A percentile compares a stretch with the other conserved stretches of the same genome.
phyloP scores from a whole-genome alignment of 2,888 invertebrate genomes.

The Osmoderma eremita region DNA sequence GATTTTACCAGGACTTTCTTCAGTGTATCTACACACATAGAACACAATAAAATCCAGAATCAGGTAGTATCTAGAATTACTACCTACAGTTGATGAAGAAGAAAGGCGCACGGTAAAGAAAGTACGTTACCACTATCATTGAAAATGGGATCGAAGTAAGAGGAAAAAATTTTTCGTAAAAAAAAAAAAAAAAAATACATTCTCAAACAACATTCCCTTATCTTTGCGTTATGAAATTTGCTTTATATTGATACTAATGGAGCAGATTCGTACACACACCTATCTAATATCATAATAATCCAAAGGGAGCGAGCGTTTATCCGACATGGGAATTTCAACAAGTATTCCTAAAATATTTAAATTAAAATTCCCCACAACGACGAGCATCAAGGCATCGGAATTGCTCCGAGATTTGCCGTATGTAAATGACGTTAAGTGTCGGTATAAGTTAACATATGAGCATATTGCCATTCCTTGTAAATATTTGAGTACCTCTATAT shows the following conservation, averaged over 20 bases:
- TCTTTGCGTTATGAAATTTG: neutral
- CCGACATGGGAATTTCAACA: slow-evolving; percentile 23
- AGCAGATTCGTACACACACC: neutral
- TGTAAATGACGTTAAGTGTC: slow-evolving; percentile 39
- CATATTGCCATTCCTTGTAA: slow-evolving; percentile 36
- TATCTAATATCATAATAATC: slow-evolving; percentile 21
- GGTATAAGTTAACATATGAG: slow-evolving; percentile 30
- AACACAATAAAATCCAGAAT: no score
- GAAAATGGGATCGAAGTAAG: no score
- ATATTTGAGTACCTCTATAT: slow-evolving; percentile 21
- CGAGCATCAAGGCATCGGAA: slow-evolving; percentile 28
- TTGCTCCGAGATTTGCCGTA: slow-evolving; percentile 30
- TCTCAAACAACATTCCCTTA: no score
- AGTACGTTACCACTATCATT: no score
- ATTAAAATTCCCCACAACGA: slow-evolving; percentile 32
- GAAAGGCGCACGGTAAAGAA: no score
- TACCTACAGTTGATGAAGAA: no score
- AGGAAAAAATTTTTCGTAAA: no score
- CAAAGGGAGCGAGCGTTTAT: slow-evolving; percentile 2
- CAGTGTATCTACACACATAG: no score
- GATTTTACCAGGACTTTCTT: no score
- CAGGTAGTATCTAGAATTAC: no score
- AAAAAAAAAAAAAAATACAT: no score
- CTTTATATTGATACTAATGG: neutral
- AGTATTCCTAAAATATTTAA: slow-evolving; percentile 37